These are phyloP conservation scores for Oscheius sp. DNA, from an alignment of 2,888 invertebrate species.

Conservation along the genomic window DNA sequence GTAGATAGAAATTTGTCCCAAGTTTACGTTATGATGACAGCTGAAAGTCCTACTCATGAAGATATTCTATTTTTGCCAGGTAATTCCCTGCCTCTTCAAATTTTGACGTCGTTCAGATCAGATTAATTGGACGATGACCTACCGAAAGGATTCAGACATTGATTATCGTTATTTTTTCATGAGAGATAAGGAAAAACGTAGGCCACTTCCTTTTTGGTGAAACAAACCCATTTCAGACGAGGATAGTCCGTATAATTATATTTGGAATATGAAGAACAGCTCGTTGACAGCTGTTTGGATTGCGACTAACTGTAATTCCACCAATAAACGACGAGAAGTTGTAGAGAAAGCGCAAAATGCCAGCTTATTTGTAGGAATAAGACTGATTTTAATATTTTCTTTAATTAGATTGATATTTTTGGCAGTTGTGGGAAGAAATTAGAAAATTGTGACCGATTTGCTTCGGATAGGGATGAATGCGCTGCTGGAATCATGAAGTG, in stretches of 20 bases:
- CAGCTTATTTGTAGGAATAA: background rate
- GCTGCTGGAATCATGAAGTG: conserved; percentile 37
- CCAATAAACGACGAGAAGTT: conserved; percentile 39
- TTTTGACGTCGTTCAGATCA: conserved; percentile 38
- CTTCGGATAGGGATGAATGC: conserved; percentile 33
- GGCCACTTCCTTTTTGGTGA: too few relatives aligned
- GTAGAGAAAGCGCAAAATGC: conserved; percentile 30
- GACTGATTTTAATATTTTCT: background rate
- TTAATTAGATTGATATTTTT: conserved; percentile 32
- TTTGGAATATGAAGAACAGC: too few relatives aligned
- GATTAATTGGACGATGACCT: conserved; percentile 62
- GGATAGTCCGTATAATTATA: too few relatives aligned
- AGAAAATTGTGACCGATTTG: conserved; percentile 40
- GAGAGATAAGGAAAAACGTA: too few relatives aligned
- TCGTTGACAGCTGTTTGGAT: conserved; percentile 43
- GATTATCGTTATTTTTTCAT: conserved; percentile 44
- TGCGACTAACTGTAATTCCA: conserved; percentile 44
- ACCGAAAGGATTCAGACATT: conserved; percentile 51
- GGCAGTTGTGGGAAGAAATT: conserved; percentile 40
- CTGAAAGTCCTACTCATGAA: background rate
- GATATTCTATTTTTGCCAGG: background rate
- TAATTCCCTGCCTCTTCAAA: background rate
- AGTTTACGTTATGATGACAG: background rate
- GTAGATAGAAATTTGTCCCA: background rate
- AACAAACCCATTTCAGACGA: too few relatives aligned